Base-by-base conservation (phyloP, 2,888 invertebrate species). In the Lithophane socia region DNA sequence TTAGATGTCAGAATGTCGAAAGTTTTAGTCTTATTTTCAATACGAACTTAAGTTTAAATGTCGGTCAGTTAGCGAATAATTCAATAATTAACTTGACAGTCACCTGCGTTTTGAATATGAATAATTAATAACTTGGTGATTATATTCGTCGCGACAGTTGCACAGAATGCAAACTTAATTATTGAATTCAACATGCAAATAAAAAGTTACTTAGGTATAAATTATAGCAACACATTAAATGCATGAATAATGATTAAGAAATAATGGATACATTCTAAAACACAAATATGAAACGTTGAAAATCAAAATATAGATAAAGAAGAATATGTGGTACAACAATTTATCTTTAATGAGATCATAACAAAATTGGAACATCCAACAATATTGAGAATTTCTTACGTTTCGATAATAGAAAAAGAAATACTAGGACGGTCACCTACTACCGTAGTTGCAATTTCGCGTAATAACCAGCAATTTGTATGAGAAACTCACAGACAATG, bases 391-490 rank as follows among this genome's bases (percentile, higher is more conserved):
- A 72, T 29, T 63, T 72, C 47, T 74, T 78, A 42, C 65, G 61
- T 65, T 81, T 82, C 77, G 54, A 67, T 77, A 85, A 85, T 72
- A 78, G 77, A 85, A 83, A 84, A 83, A 83, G 80, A 90, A 91
- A 89, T 86, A 79, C 79, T 77, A 83, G 84, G 82, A 92, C 93
- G 91, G 92, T 94, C 93, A 93, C 90, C 92, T 88, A 89, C 87
- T 89, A 86, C 86, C 92, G 92, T 90, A 90, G 89, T 90, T 88
- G 92, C 91, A 91, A 93, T 94, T 94, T 93, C 91, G 89, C 93
- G 92, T 94, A 94, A 94, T 94, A 89, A 91, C 90, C 87, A 91
- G 92, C 93, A 94, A 93, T 95, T 94, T 94, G 90, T 94, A 93
- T 94, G 93, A 92, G 94, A 94, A 95, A 92, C 88, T 88, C 77